Evolutionary conservation across 1,140 invertebrate genomes (phyloP), one percentile per base, ranked within the genome.

Genomic region (Helicoverpa zea): DNA sequence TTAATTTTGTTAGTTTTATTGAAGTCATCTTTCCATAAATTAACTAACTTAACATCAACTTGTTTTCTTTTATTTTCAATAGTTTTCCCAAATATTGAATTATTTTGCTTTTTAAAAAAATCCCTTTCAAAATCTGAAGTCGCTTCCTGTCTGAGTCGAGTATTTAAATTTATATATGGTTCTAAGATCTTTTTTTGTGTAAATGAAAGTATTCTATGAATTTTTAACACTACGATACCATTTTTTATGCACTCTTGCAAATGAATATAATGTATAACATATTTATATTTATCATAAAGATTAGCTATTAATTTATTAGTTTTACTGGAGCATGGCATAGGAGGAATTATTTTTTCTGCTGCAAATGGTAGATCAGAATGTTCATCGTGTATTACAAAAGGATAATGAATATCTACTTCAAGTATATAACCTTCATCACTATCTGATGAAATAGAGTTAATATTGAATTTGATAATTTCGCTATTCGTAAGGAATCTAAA

Each of bases 351-450:
- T 59, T 89, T 89, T 84, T 95, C 91, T 11, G 94, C 85, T 80
- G 92, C 93, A 81, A 96, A 93, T 30, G 95, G 96, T 51, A 96
- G 95, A 82, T 96, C 93, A 80, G 90, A 94, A 88, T 96, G 95
- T 2, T 16, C 9, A 86, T 96, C 90, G 89, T 96, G 96, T 12
- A 96, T 56, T 18, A 92, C 3, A 70, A 90, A 30, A 84, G 88
- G 88, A 79, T 90, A 88, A 3, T 84, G 77, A 18, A 90, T 79
- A 72, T 90, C 85, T 9, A 90, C 93, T 89, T 97, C 96, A 47
- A 96, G 85, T 73, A 96, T 95, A 81, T 95, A 96, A 7, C 96
- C 96, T 59, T 80, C 83, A 43, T 86, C 23, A 79, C 89, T 85
- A 90, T 95, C 88, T 12, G 94, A 83, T 84, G 93, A 89, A 86